Conservation (phyloP, 2,797 vertebrate genomes). For the Phoxinus dragarum region DNA sequence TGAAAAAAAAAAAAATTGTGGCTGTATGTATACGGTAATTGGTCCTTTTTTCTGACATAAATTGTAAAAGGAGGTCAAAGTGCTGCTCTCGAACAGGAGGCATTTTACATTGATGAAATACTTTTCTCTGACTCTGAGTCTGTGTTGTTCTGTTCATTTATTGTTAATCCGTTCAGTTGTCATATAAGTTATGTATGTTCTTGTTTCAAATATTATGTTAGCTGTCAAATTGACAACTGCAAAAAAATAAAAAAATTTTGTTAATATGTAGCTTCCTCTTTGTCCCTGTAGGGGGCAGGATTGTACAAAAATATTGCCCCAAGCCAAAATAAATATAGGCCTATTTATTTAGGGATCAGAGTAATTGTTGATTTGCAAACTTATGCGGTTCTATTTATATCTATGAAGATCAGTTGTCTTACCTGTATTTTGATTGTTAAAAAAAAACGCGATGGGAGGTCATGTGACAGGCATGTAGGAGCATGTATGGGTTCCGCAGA, state of each 20-base stretch:
- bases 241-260: neutral
- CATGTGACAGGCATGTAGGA: conserved; percentile 1
- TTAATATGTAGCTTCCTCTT: neutral
- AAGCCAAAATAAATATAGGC: neutral
- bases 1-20: neutral
- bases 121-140: neutral
- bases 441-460: neutral
- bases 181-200: neutral
- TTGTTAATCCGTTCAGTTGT: neutral
- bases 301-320: conserved; percentile 21
- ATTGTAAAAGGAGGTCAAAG: neutral
- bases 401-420: neutral
- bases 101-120: neutral
- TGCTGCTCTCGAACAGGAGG: neutral
- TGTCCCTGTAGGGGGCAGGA: conserved; percentile 38
- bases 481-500: neutral
- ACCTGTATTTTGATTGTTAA: neutral
- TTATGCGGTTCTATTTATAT: neutral
- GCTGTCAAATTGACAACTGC: neutral
- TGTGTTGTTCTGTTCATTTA: neutral
- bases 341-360: neutral
- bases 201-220: neutral
- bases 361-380: neutral
- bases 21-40: too few relatives aligned
- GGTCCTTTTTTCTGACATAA: neutral